phyloP scores from a whole-genome alignment of 2,797 vertebrate genomes.

The Diglossa cyanea region DNA sequence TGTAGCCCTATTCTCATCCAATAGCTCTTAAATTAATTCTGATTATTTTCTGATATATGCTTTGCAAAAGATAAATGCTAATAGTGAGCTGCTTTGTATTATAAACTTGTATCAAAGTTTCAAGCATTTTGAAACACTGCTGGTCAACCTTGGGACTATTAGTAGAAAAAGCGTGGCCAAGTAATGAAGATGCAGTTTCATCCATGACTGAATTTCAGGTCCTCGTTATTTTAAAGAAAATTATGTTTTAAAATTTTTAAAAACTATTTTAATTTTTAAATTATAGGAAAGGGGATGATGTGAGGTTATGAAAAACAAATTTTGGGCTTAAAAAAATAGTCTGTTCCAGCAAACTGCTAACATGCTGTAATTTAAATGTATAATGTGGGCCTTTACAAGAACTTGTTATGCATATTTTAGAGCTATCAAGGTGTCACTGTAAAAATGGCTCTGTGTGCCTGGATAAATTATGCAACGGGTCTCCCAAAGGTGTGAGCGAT shows the following conservation, averaged over 20 bases:
- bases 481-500: background rate
- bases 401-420: constrained; percentile 14
- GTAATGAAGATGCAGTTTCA: background rate
- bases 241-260: accelerated
- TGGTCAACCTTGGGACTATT: background rate
- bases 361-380: background rate
- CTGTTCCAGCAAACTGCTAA: background rate
- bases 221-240: background rate
- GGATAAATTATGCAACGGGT: background rate
- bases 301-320: background rate
- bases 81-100: background rate
- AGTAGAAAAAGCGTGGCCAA: background rate
- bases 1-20: background rate
- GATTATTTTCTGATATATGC: background rate
- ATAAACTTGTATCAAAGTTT: background rate
- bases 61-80: background rate
- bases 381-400: background rate
- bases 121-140: background rate
- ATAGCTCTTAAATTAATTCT: background rate
- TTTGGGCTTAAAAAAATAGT: background rate
- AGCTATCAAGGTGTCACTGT: background rate
- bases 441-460: background rate
- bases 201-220: background rate
- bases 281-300: background rate
- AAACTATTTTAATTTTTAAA: background rate